Evolutionary conservation across 2,797 vertebrate species (phyloP).

Genomic region (Emydoidea blandingii): DNA sequence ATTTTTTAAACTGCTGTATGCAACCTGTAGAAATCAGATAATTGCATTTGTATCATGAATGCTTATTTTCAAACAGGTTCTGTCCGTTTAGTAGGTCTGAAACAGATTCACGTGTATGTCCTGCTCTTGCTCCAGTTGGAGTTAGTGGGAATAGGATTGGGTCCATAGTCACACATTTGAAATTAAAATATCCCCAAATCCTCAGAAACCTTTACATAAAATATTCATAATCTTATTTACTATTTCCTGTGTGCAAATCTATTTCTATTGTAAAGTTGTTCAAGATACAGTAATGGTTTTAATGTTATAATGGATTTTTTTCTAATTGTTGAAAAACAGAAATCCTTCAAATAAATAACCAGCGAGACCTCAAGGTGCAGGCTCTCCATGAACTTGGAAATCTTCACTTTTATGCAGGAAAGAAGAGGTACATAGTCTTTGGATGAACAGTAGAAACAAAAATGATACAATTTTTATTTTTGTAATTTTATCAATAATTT

Average conservation of each 20-base stretch:
- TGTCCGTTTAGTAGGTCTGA: background rate
- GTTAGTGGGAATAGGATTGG: background rate
- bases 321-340: conserved; percentile 81
- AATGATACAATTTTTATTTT: background rate
- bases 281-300: background rate
- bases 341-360: conserved; percentile 84
- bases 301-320: conserved; percentile 1
- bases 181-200: background rate
- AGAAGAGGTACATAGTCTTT: conserved; percentile 82
- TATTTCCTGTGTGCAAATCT: background rate
- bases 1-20: background rate
- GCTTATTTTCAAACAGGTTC: background rate
- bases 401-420: conserved; percentile 88
- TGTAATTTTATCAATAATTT: background rate
- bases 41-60: background rate
- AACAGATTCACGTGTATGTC: background rate
- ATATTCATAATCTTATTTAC: background rate
- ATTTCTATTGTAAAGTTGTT: background rate
- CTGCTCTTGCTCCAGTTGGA: background rate
- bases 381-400: conserved; percentile 92
- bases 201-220: background rate
- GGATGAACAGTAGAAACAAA: background rate
- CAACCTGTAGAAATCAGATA: background rate
- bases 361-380: conserved; percentile 87
- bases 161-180: background rate